phyloP scores from a whole-genome alignment of 2,113 vertebrate genomes.

The Bujurquina vittata region DNA sequence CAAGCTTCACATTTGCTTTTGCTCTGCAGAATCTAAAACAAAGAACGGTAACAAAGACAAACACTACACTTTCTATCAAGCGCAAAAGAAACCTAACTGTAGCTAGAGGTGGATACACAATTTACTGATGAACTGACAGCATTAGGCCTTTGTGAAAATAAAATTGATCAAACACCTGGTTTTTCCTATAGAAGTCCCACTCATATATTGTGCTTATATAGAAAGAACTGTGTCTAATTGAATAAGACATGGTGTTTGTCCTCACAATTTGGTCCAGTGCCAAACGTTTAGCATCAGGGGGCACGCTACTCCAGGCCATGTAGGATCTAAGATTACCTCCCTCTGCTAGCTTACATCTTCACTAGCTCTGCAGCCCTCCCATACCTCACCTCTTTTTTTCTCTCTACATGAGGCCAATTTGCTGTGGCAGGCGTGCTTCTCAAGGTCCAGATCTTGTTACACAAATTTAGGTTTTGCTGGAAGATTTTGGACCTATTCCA shows the following conservation, averaged over 20 bases:
- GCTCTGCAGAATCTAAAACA: neutral
- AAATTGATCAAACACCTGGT: constrained; percentile 7
- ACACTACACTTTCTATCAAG: neutral
- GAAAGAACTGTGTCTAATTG: constrained; percentile 72
- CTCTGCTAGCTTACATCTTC: constrained; percentile 73
- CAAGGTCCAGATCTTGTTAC: constrained; percentile 81
- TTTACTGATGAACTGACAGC: neutral
- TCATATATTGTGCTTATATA: constrained; percentile 21
- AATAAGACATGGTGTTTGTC: constrained; percentile 79
- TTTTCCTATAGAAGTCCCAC: neutral
- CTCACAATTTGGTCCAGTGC: constrained; percentile 75
- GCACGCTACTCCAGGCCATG: constrained; percentile 71
- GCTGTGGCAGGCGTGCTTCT: constrained; percentile 80
- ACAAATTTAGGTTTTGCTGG: constrained; percentile 77
- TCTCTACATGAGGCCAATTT: constrained; percentile 80
- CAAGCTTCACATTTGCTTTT: constrained; percentile 1
- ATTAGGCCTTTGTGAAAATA: neutral
- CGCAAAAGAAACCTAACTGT: neutral
- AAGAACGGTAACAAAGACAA: neutral
- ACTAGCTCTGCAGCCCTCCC: constrained; percentile 56
- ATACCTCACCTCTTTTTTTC: constrained; percentile 41
- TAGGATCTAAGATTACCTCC: constrained; percentile 78
- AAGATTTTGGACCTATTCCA: constrained; percentile 76
- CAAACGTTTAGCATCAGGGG: constrained; percentile 76
- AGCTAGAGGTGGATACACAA: neutral